Evolutionary conservation across 2,888 invertebrate species (phyloP).

Genomic region (Oscheius myriophilus): DNA sequence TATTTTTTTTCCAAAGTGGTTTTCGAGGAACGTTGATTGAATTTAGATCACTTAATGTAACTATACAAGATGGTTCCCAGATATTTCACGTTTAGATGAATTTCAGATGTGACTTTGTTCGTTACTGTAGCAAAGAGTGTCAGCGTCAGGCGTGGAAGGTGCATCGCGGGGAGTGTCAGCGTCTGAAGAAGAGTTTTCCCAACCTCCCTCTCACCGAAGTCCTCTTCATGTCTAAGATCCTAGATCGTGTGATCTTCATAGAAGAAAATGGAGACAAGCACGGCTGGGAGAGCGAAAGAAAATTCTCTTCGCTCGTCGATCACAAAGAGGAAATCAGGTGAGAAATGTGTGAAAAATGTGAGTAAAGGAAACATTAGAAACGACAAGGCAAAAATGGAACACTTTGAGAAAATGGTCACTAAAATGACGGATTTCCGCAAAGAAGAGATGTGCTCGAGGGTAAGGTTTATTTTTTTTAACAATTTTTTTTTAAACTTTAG

Average conservation of each 20-base stretch:
- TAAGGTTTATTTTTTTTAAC: slow-evolving; percentile 6
- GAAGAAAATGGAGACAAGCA: slow-evolving; percentile 62
- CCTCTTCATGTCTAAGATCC: slow-evolving; percentile 64
- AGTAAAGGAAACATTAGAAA: slow-evolving; percentile 29
- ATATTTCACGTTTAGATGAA: too few relatives aligned
- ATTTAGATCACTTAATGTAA: too few relatives aligned
- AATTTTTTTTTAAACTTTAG: slow-evolving; percentile 12
- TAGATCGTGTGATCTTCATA: slow-evolving; percentile 63
- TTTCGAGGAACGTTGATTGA: too few relatives aligned
- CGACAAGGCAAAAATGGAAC: slow-evolving; percentile 60
- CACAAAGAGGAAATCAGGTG: slow-evolving; percentile 61
- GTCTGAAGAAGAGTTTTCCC: slow-evolving; percentile 65
- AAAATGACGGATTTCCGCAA: slow-evolving; percentile 61
- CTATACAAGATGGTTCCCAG: too few relatives aligned
- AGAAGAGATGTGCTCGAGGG: slow-evolving; percentile 53
- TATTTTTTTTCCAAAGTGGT: too few relatives aligned
- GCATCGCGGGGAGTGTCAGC: slow-evolving; percentile 64
- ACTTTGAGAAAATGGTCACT: slow-evolving; percentile 63
- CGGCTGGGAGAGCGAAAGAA: slow-evolving; percentile 61
- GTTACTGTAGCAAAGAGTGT: slow-evolving; percentile 66
- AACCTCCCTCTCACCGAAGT: slow-evolving; percentile 69
- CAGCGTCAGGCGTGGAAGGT: slow-evolving; percentile 63
- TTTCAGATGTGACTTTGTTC: slow-evolving; percentile 45
- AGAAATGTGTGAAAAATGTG: not conserved
- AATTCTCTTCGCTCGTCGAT: slow-evolving; percentile 52